These are phyloP conservation scores for Drosophila villosipedis DNA, from an alignment of 2,888 invertebrate genomes.

Conservation along the genomic window DNA sequence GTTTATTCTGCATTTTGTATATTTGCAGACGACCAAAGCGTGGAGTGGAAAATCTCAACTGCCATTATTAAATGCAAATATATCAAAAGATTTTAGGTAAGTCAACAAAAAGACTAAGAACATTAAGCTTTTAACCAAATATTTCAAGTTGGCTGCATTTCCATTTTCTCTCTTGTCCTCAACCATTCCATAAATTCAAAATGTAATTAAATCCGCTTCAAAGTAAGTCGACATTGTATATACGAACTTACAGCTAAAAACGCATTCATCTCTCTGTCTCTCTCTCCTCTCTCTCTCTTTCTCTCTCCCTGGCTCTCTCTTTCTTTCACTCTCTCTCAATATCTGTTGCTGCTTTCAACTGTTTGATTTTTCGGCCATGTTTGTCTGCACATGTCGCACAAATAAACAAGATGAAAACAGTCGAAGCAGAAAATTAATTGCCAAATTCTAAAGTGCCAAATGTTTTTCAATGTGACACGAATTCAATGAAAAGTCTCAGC, in stretches of 20 bases:
- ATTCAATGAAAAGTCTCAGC: slow-evolving; percentile 7
- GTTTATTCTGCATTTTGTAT: slow-evolving; percentile 37
- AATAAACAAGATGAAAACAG: slow-evolving; percentile 49
- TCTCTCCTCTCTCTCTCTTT: neutral
- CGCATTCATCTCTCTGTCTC: neutral
- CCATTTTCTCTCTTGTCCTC: slow-evolving; percentile 13
- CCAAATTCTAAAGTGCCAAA: slow-evolving; percentile 29
- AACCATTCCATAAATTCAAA: slow-evolving; percentile 27
- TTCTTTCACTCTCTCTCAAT: neutral
- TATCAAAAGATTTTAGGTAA: slow-evolving; percentile 46
- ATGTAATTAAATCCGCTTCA: slow-evolving; percentile 65
- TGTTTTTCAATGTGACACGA: slow-evolving; percentile 29
- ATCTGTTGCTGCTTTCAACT: slow-evolving; percentile 4
- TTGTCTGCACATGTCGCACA: slow-evolving; percentile 36
- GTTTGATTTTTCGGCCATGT: slow-evolving; percentile 33
- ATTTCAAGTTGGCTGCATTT: slow-evolving; percentile 38
- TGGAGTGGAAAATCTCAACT: slow-evolving; percentile 36
- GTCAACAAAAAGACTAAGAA: slow-evolving; percentile 36
- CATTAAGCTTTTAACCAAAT: slow-evolving; percentile 16
- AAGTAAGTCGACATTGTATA: slow-evolving; percentile 34
- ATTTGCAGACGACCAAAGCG: slow-evolving; percentile 53
- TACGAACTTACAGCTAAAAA: neutral
- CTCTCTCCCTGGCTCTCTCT: neutral
- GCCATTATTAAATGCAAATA: slow-evolving; percentile 14
- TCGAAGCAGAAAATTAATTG: slow-evolving; percentile 62